A percentile compares a stretch with the other conserved stretches of the same genome.
phyloP scores from a whole-genome alignment of 2,797 vertebrate genomes.

The Prunella strophiata region DNA sequence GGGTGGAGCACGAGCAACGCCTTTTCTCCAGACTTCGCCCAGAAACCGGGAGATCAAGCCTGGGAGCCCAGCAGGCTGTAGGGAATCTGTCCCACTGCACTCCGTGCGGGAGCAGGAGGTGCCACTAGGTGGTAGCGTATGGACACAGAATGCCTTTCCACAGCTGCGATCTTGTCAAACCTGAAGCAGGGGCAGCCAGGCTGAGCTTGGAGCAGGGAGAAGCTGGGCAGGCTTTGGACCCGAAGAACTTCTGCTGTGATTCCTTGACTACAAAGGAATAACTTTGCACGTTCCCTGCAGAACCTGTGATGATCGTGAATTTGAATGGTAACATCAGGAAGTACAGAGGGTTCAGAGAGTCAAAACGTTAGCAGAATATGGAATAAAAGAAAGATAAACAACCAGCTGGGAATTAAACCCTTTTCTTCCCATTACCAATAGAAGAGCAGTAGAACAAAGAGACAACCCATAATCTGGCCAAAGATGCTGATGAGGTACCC shows the following conservation, averaged over 20 bases:
- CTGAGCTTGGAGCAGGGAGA: background rate
- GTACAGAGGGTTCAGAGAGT: background rate
- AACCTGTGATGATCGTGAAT: background rate
- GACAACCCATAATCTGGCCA: background rate
- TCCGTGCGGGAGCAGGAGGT: accelerated
- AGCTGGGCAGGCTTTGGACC: background rate
- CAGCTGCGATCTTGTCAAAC: accelerated
- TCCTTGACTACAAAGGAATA: background rate
- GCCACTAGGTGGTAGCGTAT: conserved; percentile 29
- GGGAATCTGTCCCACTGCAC: accelerated
- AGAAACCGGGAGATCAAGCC: accelerated
- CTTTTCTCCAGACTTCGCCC: background rate
- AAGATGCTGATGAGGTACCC: accelerated
- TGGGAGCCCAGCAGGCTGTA: accelerated
- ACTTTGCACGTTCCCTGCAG: background rate
- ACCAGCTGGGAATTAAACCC: background rate
- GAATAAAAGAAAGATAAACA: no score
- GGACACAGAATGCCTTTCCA: background rate
- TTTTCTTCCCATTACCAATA: background rate
- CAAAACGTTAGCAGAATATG: background rate
- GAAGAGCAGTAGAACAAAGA: background rate
- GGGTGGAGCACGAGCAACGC: accelerated
- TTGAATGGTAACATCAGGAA: background rate
- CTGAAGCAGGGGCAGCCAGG: accelerated
- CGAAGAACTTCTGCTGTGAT: background rate